These are phyloP conservation scores for Lasioglossum malachurum DNA, from an alignment of 2,888 invertebrate genomes.

Conservation along the genomic window DNA sequence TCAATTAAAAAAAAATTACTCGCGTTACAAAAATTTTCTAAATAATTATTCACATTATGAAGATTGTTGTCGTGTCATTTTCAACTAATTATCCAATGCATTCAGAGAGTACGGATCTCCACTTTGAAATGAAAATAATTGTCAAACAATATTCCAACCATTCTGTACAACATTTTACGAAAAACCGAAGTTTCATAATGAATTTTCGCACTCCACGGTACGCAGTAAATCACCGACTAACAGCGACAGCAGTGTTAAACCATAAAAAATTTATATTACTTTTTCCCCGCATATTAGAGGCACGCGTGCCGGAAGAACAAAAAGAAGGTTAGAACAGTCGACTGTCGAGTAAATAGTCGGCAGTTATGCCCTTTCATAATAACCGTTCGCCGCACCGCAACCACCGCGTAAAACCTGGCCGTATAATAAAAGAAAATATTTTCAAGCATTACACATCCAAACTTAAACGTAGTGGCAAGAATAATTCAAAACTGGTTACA, in stretches of 20 bases:
- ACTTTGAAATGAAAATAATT: not conserved
- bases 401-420: not conserved
- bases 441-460: not conserved
- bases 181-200: not conserved
- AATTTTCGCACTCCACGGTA: not conserved
- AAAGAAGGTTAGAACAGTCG: not conserved
- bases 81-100: not conserved
- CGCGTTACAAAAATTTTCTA: not conserved
- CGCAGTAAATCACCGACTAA: not conserved
- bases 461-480: not conserved
- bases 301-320: conserved; percentile 3
- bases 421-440: not conserved
- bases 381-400: not conserved
- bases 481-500: not conserved
- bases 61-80: not conserved
- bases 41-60: not conserved
- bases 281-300: not conserved
- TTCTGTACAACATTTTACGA: not conserved
- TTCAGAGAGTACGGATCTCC: not conserved
- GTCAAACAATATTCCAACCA: not conserved
- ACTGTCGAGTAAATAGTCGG: not conserved
- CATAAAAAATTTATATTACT: not conserved
- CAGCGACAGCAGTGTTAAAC: not conserved
- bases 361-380: conserved; percentile 1
- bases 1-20: not conserved